Base-by-base conservation (phyloP, 1,140 invertebrate genomes). In the Diachasma alloeum region DNA sequence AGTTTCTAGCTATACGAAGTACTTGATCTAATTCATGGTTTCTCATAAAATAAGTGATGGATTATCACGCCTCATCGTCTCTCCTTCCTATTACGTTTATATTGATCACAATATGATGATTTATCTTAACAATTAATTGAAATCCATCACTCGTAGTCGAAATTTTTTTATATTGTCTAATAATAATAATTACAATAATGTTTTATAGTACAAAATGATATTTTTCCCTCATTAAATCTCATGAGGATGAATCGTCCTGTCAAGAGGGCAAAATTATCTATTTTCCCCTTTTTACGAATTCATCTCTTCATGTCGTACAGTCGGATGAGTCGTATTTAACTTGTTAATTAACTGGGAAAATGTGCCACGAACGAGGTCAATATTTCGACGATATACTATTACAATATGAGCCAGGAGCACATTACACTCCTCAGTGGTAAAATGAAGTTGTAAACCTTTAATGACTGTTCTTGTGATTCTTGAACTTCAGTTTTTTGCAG, bases 161-260 rank as follows among this genome's bases (percentile, higher is more conserved):
- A 53, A 39, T 66, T 75, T 42, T 48, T 67, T 53, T 78, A 79
- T 79, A 79, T 76, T 70, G 74, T 79, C 72, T 67, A 69, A 69
- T 56, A 79, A 44, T 56, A 76, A 76, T 77, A 22, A 74, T 44
- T 37, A 66, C 46, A 31, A 72, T 56, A 74, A 53, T 59, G 56
- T 69, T 56, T 72, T 79, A 76, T 76, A 74, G 72, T 79, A 79
- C 78, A 79, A 79, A 79, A 77, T 74, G 56, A 77, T 77, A 76
- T 77, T 63, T 72, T 31, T 26, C 13, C 36, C 31, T 66, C 31
- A 22, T 66, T 66, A 3, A 36, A 74, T 72, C 5, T 74, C 63
- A 53, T 70, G 10, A 68, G 22, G 48, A 75, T 63, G 44, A 46
- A 31, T 31, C 6, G 3, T 46, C 44, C 10, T 15, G 44, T 46